phyloP scores from a whole-genome alignment of 2,113 vertebrate genomes.

The Calidris pugnax region DNA sequence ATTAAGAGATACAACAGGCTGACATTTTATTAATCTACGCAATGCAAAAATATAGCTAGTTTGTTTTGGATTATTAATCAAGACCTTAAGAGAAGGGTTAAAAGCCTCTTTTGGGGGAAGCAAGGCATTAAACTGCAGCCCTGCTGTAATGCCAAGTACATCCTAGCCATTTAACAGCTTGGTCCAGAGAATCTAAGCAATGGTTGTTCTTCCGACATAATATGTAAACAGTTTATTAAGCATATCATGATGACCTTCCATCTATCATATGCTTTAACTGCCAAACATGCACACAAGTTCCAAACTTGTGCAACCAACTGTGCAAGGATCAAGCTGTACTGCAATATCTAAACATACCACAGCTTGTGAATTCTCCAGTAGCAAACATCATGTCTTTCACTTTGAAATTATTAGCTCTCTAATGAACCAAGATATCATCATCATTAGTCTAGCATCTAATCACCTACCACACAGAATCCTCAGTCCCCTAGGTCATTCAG shows the following conservation, averaged over 20 bases:
- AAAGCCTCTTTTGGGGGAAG: not conserved
- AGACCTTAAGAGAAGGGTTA: not conserved
- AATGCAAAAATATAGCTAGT: not conserved
- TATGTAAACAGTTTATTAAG: not conserved
- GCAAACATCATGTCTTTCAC: rapidly evolving
- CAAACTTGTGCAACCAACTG: not conserved
- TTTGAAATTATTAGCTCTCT: not conserved
- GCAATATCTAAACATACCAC: not conserved
- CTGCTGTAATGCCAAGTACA: not conserved
- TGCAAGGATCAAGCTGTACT: not conserved
- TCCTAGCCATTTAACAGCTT: not conserved
- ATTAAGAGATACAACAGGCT: not conserved
- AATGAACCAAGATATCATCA: not conserved
- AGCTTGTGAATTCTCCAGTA: not conserved
- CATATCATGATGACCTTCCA: not conserved
- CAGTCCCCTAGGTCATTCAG: not conserved
- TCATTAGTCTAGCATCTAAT: not conserved
- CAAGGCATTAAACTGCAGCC: not conserved
- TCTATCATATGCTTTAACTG: not conserved
- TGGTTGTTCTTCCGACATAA: not conserved
- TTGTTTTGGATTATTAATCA: not conserved
- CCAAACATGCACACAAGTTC: not conserved
- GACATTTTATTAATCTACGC: not conserved
- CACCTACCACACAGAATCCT: not conserved
- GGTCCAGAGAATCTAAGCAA: not conserved